These are phyloP conservation scores for Hoplodrina ambigua DNA, from an alignment of 2,888 invertebrate genomes.

Conservation along the genomic window DNA sequence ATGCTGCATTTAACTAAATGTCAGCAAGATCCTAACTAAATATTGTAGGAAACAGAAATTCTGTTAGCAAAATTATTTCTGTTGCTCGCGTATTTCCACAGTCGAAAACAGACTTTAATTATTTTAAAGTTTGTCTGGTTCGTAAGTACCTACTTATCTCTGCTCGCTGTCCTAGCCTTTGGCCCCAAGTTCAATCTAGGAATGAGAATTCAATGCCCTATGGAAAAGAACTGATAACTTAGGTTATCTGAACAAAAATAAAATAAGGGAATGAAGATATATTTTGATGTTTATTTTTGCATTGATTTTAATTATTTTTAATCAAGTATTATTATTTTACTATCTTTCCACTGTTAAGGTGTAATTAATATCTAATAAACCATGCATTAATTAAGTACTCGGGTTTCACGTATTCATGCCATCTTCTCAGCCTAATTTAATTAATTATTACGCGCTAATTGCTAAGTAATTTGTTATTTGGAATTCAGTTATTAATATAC, in stretches of 20 bases:
- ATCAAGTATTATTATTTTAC: not conserved
- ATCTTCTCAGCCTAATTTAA: not conserved
- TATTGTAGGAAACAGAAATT: not conserved
- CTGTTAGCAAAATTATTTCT: conserved; percentile 17
- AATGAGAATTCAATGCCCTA: conserved; percentile 15
- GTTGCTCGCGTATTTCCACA: not conserved
- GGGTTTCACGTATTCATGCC: not conserved
- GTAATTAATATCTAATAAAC: not conserved
- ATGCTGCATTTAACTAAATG: not conserved
- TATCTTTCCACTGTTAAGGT: not conserved
- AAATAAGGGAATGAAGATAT: conserved; percentile 1
- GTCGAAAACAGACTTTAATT: conserved; percentile 17
- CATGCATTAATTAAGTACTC: too few species aligned
- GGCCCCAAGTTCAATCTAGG: conserved; percentile 17
- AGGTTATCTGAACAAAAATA: conserved; percentile 12
- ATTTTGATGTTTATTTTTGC: not conserved
- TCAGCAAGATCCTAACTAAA: conserved; percentile 4
- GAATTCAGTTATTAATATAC: not conserved
- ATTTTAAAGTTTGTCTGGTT: conserved; percentile 23
- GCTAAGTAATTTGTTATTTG: not conserved
- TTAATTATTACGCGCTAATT: not conserved
- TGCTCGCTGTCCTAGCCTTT: conserved; percentile 8
- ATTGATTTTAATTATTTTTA: not conserved
- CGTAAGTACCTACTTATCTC: conserved; percentile 21
- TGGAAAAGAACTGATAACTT: conserved; percentile 20